Conservation (phyloP, 2,888 invertebrate species). For the Amphipoea lucens region DNA sequence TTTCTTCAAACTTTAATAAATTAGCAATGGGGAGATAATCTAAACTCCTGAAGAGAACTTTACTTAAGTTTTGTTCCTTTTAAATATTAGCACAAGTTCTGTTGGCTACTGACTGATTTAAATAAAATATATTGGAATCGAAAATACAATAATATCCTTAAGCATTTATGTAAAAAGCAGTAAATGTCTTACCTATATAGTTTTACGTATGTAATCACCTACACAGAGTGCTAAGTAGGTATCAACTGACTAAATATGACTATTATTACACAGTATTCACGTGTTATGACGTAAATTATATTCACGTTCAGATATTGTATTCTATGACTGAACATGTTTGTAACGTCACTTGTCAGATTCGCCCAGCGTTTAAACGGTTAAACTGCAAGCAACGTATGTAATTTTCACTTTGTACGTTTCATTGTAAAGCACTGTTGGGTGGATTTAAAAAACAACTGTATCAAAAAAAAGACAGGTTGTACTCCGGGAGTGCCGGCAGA, state of each 20-base stretch:
- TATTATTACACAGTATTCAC: too few species aligned
- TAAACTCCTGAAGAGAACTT: slow-evolving; percentile 29
- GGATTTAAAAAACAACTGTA: neutral
- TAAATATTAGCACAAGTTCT: slow-evolving; percentile 19
- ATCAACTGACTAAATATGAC: too few species aligned
- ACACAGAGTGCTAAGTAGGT: too few species aligned
- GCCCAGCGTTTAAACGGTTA: slow-evolving; percentile 2
- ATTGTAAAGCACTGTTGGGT: neutral
- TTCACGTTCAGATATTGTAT: slow-evolving; percentile 50
- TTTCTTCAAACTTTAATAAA: slow-evolving; percentile 31
- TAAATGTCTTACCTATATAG: too few species aligned
- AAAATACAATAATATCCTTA: neutral
- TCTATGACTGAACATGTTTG: slow-evolving; percentile 9
- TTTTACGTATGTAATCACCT: too few species aligned
- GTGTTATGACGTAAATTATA: neutral
- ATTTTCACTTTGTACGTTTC: neutral
- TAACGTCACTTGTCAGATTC: slow-evolving; percentile 7
- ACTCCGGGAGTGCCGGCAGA: too few species aligned
- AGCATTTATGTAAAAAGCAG: too few species aligned
- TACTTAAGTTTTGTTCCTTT: slow-evolving; percentile 46
- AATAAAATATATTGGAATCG: neutral
- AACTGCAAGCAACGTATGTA: neutral
- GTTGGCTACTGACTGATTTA: neutral
- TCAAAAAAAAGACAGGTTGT: too few species aligned
- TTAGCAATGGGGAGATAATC: slow-evolving; percentile 32